Evolutionary conservation across 1,140 invertebrate genomes (phyloP).

Genomic region (Protaetia brevitarsis): DNA sequence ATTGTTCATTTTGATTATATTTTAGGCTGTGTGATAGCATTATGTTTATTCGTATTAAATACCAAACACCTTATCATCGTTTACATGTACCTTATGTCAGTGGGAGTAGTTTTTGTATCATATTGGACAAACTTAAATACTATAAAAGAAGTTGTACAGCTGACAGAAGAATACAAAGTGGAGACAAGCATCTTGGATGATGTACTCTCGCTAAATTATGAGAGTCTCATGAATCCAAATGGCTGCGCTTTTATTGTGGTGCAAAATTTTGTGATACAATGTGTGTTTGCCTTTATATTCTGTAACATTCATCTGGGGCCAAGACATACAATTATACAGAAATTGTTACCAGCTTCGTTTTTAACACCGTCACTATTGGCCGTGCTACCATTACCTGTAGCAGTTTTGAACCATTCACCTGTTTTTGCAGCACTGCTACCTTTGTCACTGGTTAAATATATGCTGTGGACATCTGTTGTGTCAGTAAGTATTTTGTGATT

Average conservation of each 20-base stretch:
- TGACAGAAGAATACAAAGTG: conserved; percentile 43
- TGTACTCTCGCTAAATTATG: conserved; percentile 63
- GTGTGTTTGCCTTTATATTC: conserved; percentile 64
- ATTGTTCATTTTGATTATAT: conserved; percentile 32
- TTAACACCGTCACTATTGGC: conserved; percentile 67
- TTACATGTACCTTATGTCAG: conserved; percentile 79
- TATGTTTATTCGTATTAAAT: conserved; percentile 79
- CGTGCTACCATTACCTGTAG: conserved; percentile 63
- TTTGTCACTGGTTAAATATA: conserved; percentile 66
- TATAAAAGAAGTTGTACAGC: conserved; percentile 58
- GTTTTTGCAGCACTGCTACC: conserved; percentile 68
- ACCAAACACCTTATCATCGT: conserved; percentile 80
- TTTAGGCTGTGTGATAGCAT: conserved; percentile 73
- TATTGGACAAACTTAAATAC: conserved; percentile 79
- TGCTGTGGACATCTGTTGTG: conserved; percentile 65
- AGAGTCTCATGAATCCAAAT: conserved; percentile 58
- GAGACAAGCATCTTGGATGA: conserved; percentile 62
- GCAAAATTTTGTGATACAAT: conserved; percentile 70
- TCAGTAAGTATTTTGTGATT: conserved; percentile 53
- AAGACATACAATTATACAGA: conserved; percentile 59
- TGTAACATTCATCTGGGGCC: conserved; percentile 69
- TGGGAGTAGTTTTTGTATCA: conserved; percentile 77
- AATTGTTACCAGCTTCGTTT: conserved; percentile 65
- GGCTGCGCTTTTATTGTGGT: conserved; percentile 62
- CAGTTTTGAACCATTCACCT: conserved; percentile 63